A percentile compares a stretch with the other conserved stretches of the same genome.
Evolutionary conservation across 2,797 vertebrate genomes (phyloP).

Genomic region (Takifugu rubripes): DNA sequence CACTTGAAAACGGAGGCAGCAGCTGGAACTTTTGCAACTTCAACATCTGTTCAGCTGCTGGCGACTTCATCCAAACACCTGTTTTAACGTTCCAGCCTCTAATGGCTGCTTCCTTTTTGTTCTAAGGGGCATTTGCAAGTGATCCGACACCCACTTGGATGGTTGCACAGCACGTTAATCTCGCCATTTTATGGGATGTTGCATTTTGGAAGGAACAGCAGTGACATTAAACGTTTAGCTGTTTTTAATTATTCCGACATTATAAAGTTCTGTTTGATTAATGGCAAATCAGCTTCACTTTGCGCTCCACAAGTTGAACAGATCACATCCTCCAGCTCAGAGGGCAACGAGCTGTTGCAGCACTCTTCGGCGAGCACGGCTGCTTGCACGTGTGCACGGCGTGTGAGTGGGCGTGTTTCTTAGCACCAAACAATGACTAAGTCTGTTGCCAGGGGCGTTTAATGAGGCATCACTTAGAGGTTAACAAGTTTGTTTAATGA

Average conservation of each 20-base stretch:
- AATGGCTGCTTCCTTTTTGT: no score
- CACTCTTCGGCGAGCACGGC: not conserved
- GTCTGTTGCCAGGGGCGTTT: slow-evolving; percentile 51
- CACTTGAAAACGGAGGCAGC: no score
- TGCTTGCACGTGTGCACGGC: not conserved
- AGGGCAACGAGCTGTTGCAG: not conserved
- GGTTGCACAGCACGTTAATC: no score
- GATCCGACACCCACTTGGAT: no score
- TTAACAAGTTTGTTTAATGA: slow-evolving; percentile 71
- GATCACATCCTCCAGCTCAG: slow-evolving; percentile 5
- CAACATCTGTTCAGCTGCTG: no score
- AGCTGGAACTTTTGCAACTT: no score
- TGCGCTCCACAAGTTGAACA: slow-evolving; percentile 3
- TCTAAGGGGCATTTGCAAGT: no score
- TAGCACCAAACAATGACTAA: slow-evolving; percentile 53
- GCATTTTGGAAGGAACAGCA: no score
- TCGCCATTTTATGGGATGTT: no score
- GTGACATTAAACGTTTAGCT: no score
- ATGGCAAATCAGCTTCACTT: slow-evolving; percentile 25
- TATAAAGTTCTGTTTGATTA: slow-evolving; percentile 10
- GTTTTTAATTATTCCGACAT: slow-evolving; percentile 4
- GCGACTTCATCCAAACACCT: no score
- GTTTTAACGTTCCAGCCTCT: no score
- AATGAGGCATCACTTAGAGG: slow-evolving; percentile 64
- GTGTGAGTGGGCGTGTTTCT: slow-evolving; percentile 29